phyloP scores from a whole-genome alignment of 2,797 vertebrate species.

The Alca torda region DNA sequence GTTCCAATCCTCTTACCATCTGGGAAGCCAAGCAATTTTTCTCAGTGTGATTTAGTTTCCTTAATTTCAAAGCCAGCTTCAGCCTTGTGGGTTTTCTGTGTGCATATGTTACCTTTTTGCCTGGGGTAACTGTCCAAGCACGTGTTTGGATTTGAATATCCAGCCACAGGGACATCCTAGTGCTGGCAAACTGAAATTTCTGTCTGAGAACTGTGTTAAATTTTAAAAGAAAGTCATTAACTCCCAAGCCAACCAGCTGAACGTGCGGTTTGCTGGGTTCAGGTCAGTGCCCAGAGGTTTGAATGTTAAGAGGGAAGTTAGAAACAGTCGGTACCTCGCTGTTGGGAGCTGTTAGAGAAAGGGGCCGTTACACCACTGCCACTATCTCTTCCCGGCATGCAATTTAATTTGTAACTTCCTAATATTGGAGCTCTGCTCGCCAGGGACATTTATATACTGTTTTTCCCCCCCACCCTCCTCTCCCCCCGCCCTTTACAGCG shows the following conservation, averaged over 20 bases:
- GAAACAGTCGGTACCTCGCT: neutral
- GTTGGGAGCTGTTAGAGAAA: neutral
- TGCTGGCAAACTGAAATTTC: neutral
- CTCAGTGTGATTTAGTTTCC: neutral
- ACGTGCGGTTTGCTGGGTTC: conserved; percentile 13
- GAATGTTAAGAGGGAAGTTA: neutral
- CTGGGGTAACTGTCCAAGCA: neutral
- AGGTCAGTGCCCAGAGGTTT: neutral
- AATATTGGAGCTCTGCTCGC: neutral
- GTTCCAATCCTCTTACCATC: neutral
- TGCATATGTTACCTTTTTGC: neutral
- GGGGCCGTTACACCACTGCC: fast-evolving
- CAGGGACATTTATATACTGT: neutral
- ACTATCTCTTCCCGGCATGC: neutral
- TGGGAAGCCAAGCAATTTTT: neutral
- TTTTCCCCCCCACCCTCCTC: fast-evolving
- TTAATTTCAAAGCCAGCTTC: neutral
- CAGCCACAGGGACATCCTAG: neutral
- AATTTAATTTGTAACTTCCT: neutral
- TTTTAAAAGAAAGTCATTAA: conserved; percentile 63
- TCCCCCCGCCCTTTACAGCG: neutral
- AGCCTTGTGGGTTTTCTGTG: neutral
- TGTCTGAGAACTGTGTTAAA: conserved; percentile 34
- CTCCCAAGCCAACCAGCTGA: conserved; percentile 25
- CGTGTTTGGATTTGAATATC: neutral